Evolutionary conservation across 1,140 invertebrate species (phyloP), one percentile per base, ranked within the genome.

Genomic region (Monomorium pharaonis): DNA sequence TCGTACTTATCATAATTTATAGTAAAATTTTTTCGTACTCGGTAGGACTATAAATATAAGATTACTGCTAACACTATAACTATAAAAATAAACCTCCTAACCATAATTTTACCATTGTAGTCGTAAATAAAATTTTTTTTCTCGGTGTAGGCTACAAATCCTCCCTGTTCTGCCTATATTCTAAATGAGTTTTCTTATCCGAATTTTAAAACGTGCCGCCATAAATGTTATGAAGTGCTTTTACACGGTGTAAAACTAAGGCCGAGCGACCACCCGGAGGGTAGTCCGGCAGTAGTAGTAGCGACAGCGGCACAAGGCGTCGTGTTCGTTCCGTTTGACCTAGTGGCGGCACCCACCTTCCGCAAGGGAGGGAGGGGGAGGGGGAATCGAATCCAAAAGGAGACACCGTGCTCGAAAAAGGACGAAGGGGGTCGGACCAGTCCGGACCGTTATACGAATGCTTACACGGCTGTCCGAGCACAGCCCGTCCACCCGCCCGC

Each of bases 281-380:
- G 78, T 58, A 54, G 78, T 83, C 78, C 49, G 58, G 51, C 49
- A 44, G 21, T 37, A 21, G 21, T 72, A 44, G 65, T 54, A 37
- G 42, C 24, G 14, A 10, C 51, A 33, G 5, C 62, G 77, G 21
- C 65, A 51, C 12, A 54, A 77, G 85, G 84, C 85, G 76, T 89
- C 87, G 76, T 76, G 76, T 72, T 89, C 87, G 88, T 89, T 86
- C 74, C 87, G 72, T 87, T 87, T 89, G 87, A 89, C 88, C 88
- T 80, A 89, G 84, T 89, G 88, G 88, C 84, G 77, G 76, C 72
- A 49, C 69, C 84, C 76, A 56, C 21, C 76, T 58, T 33, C 84
- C 56, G 33, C 33, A 84, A 81, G 72, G n/a, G n/a, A n/a, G n/a
- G n/a, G n/a, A n/a, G n/a, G n/a, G n/a, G n/a, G n/a, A n/a, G n/a